phyloP scores from a whole-genome alignment of 2,797 vertebrate species.

The Phrynocephalus vlangalii region DNA sequence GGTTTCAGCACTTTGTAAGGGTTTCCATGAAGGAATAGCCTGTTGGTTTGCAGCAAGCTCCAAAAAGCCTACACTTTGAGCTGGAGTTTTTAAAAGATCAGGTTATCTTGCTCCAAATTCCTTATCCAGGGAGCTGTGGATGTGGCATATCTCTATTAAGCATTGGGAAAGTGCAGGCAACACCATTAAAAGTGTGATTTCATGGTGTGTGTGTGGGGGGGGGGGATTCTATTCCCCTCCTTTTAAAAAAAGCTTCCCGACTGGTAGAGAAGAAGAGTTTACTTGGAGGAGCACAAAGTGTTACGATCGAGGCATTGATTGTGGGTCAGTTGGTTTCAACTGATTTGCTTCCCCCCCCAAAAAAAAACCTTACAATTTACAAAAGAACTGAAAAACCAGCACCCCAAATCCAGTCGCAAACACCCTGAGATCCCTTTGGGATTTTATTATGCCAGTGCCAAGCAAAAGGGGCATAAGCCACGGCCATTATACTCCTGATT shows the following conservation, averaged over 20 bases:
- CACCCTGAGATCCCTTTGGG: no score
- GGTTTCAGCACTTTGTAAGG: no score
- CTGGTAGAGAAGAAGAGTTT: neutral
- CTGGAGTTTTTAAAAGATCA: slow-evolving; percentile 11
- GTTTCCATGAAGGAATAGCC: neutral
- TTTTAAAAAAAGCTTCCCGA: neutral
- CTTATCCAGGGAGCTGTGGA: neutral
- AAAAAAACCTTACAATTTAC: no score
- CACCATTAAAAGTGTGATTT: slow-evolving; percentile 2
- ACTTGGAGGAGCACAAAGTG: neutral
- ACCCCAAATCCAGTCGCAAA: no score
- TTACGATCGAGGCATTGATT: neutral
- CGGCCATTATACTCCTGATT: no score
- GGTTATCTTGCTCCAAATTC: slow-evolving; percentile 14
- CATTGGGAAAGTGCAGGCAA: neutral
- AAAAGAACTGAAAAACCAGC: no score
- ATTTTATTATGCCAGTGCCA: no score
- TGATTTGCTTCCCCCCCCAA: no score
- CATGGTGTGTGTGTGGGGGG: fast-evolving
- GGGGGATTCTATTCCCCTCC: no score
- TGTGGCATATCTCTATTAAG: slow-evolving; percentile 4
- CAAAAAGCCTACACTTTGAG: neutral
- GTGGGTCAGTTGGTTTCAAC: no score
- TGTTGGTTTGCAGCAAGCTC: neutral
- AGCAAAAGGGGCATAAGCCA: no score